Conservation (phyloP, 2,797 vertebrate species). For the Syndactyla subalaris region DNA sequence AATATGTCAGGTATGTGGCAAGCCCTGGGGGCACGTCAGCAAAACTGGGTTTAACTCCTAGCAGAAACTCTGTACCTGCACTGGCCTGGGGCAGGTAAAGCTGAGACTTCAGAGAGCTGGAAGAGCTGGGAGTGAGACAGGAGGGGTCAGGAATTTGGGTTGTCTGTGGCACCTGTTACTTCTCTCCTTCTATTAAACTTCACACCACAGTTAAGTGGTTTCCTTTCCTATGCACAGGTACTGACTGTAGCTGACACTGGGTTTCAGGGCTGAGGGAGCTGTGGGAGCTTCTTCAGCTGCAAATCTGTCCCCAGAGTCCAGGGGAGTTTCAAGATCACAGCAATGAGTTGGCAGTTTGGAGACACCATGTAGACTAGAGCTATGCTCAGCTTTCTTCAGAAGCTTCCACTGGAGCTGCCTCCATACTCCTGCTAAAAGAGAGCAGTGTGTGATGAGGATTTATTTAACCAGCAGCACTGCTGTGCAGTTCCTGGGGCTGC, state of each 20-base stretch:
- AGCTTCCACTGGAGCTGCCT: neutral
- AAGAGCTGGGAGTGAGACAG: conserved; percentile 3
- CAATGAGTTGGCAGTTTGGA: neutral
- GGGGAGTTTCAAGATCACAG: neutral
- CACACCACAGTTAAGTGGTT: neutral
- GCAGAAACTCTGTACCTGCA: conserved; percentile 34
- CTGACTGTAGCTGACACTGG: neutral
- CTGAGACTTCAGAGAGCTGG: conserved; percentile 69
- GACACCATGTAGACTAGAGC: neutral
- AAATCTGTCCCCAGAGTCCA: neutral
- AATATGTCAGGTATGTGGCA: conserved; percentile 85
- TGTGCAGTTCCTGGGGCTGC: neutral
- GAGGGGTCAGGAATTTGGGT: neutral
- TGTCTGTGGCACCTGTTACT: conserved; percentile 7
- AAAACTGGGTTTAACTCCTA: conserved; percentile 71
- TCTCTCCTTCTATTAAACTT: neutral
- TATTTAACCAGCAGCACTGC: neutral
- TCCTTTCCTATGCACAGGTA: neutral
- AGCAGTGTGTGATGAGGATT: neutral
- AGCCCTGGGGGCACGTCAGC: conserved; percentile 55
- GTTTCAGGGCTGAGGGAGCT: neutral
- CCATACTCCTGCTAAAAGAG: neutral
- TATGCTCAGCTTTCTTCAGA: neutral
- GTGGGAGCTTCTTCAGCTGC: neutral
- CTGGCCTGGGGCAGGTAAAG: conserved; percentile 61